Evolutionary conservation across 2,797 vertebrate genomes (phyloP).

Genomic region (Chloroceryle inda): DNA sequence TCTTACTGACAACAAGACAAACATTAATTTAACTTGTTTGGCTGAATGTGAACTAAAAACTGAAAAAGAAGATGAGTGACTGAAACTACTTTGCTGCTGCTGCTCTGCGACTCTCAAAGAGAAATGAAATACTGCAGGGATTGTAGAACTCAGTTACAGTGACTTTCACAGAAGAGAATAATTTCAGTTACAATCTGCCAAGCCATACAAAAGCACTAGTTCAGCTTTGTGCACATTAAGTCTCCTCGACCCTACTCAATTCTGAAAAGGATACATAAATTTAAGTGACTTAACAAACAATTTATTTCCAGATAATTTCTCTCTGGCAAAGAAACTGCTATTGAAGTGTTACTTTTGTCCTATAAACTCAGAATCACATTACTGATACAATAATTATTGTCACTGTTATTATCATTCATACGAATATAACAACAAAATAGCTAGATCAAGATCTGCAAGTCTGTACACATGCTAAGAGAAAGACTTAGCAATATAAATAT

Average conservation of each 20-base stretch:
- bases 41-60: conserved; percentile 55
- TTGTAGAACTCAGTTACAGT: conserved; percentile 9
- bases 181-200: neutral
- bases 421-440: neutral
- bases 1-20: conserved; percentile 68
- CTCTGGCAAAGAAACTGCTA: neutral
- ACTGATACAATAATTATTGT: neutral
- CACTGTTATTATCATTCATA: neutral
- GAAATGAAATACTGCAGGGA: conserved; percentile 45
- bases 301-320: conserved; percentile 11
- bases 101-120: neutral
- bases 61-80: conserved; percentile 59
- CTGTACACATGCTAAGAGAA: neutral
- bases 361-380: neutral
- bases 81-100: conserved; percentile 28
- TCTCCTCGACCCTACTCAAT: neutral
- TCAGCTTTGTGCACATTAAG: neutral
- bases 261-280: neutral
- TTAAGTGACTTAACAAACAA: neutral
- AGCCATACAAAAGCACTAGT: conserved; percentile 7
- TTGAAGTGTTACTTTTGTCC: neutral
- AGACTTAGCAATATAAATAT: neutral
- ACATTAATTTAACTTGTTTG: conserved; percentile 71
- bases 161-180: conserved; percentile 22
- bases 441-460: neutral